These are phyloP conservation scores for Vireo griseus DNA, from an alignment of 2,797 vertebrate genomes.

Conservation along the genomic window DNA sequence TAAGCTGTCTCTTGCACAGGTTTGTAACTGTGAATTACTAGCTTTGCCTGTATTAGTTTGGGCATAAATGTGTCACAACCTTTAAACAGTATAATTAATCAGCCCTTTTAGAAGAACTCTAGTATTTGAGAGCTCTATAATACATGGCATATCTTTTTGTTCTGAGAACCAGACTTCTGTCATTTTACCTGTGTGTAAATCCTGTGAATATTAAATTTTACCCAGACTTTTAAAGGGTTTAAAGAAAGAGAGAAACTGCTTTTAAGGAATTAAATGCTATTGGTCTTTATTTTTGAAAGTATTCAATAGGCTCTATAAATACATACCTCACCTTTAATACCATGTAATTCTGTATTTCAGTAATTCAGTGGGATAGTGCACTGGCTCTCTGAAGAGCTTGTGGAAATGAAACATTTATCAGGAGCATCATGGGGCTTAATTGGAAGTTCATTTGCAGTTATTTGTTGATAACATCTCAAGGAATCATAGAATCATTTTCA, in stretches of 20 bases:
- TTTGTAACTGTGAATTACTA: conserved; percentile 24
- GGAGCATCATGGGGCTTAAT: background rate
- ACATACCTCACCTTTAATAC: conserved; percentile 5
- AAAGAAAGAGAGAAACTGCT: background rate
- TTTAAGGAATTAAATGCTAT: background rate
- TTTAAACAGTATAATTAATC: conserved; percentile 44
- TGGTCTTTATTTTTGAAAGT: background rate
- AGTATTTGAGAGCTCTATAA: background rate
- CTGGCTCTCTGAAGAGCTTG: background rate
- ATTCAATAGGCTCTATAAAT: background rate
- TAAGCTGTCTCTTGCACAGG: background rate
- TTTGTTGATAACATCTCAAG: background rate
- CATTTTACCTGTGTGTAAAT: conserved; percentile 9
- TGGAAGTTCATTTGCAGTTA: background rate
- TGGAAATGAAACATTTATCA: conserved; percentile 15
- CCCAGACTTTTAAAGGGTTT: background rate
- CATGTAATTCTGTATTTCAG: background rate
- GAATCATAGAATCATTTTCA: background rate
- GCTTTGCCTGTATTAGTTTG: background rate
- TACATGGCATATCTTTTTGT: conserved; percentile 10
- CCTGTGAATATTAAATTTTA: background rate
- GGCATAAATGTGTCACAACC: conserved; percentile 34
- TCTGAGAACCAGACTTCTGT: background rate
- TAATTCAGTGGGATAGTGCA: background rate
- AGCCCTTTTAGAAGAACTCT: background rate